phyloP scores from a whole-genome alignment of 2,797 vertebrate genomes.

The Sparidentex hasta region DNA sequence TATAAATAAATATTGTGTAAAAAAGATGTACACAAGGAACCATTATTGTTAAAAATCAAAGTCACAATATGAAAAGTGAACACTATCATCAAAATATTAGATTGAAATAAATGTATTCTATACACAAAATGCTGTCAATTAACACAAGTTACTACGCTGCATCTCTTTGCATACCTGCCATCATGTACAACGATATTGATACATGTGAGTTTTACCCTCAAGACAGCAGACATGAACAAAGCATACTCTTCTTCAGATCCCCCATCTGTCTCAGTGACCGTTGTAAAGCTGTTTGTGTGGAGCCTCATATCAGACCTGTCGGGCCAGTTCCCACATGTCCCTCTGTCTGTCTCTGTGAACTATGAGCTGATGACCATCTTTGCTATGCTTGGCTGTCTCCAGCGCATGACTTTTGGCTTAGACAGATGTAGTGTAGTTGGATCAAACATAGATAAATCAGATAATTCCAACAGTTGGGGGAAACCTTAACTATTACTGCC shows the following conservation, averaged over 20 bases:
- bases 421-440: background rate
- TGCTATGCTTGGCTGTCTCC: background rate
- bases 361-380: constrained; percentile 31
- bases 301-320: constrained; percentile 51
- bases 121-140: background rate
- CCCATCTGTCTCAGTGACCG: constrained; percentile 16
- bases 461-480: too few relatives aligned
- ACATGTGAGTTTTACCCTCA: background rate
- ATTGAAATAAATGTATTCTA: background rate
- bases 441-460: background rate
- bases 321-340: constrained; percentile 52
- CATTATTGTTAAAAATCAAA: background rate
- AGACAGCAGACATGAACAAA: background rate
- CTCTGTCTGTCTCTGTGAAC: constrained; percentile 20
- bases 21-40: background rate
- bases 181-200: background rate
- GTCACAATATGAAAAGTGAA: background rate
- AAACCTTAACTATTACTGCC: background rate
- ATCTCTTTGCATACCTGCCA: background rate
- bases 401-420: background rate
- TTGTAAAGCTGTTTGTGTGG: constrained; percentile 58
- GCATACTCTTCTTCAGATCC: background rate
- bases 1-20: background rate
- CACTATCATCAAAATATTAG: background rate
- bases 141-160: background rate